Conservation (phyloP, 2,797 vertebrate genomes). For the Alca torda region DNA sequence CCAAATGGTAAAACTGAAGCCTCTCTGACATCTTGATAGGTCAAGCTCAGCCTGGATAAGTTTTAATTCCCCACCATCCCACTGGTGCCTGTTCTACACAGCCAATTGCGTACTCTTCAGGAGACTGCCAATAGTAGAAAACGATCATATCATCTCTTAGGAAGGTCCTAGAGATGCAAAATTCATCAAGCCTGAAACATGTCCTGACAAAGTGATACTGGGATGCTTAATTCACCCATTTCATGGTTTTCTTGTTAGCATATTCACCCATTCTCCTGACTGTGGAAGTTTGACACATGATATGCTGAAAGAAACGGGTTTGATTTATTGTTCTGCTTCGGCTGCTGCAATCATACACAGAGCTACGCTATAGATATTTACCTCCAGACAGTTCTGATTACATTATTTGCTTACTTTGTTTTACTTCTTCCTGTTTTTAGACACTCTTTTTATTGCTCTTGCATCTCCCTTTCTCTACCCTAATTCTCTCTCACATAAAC, state of each 20-base stretch:
- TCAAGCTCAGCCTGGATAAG: neutral
- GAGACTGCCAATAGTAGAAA: neutral
- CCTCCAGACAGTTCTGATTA: neutral
- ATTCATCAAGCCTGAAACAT: neutral
- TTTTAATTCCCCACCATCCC: neutral
- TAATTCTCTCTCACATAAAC: too few species aligned
- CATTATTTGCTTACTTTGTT: neutral
- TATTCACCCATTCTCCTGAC: neutral
- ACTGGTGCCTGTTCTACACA: neutral
- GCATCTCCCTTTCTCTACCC: neutral
- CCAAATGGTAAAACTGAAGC: neutral
- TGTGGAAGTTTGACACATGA: neutral
- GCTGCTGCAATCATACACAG: neutral
- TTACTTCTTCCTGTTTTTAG: neutral
- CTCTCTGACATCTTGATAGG: neutral
- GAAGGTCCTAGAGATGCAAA: neutral
- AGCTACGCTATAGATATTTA: neutral
- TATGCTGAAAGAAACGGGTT: neutral
- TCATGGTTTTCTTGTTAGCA: neutral
- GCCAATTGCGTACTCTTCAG: neutral
- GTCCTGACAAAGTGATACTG: neutral
- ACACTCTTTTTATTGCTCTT: neutral
- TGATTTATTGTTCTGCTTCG: neutral
- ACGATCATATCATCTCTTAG: neutral
- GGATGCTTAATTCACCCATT: neutral